phyloP scores from a whole-genome alignment of 2,797 vertebrate genomes.

The Cuniculus paca region DNA sequence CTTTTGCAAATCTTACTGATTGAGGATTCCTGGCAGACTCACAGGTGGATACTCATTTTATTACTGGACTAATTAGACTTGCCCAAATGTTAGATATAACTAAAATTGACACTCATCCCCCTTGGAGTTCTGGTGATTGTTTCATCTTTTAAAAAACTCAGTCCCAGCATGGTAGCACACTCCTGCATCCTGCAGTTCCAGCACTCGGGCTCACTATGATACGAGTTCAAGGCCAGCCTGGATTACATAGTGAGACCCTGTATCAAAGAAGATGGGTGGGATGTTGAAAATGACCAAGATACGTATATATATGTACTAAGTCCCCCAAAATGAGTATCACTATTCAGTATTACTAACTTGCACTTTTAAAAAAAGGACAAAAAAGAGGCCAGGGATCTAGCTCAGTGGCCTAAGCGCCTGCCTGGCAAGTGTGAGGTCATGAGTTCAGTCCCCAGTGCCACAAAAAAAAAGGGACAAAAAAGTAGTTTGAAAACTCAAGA shows the following conservation, averaged over 20 bases:
- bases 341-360: background rate
- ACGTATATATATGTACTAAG: background rate
- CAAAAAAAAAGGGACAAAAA: no score
- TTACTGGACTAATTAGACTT: conserved; percentile 8
- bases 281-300: background rate
- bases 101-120: conserved; percentile 7
- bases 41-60: conserved; percentile 91
- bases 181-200: background rate
- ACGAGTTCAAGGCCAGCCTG: background rate
- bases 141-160: background rate
- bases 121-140: background rate
- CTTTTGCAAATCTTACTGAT: conserved; percentile 99
- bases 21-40: conserved; percentile 99
- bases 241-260: background rate
- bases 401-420: no score
- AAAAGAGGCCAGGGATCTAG: no score
- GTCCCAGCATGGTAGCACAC: background rate
- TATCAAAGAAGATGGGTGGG: background rate
- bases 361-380: background rate
- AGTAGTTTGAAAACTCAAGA: background rate
- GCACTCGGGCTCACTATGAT: background rate
- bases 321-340: background rate
- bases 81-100: background rate
- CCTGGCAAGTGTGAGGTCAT: no score
- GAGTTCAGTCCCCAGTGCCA: no score